These are phyloP conservation scores for Drosophila subobscura DNA, from an alignment of 1,140 invertebrate genomes.

Conservation along the genomic window DNA sequence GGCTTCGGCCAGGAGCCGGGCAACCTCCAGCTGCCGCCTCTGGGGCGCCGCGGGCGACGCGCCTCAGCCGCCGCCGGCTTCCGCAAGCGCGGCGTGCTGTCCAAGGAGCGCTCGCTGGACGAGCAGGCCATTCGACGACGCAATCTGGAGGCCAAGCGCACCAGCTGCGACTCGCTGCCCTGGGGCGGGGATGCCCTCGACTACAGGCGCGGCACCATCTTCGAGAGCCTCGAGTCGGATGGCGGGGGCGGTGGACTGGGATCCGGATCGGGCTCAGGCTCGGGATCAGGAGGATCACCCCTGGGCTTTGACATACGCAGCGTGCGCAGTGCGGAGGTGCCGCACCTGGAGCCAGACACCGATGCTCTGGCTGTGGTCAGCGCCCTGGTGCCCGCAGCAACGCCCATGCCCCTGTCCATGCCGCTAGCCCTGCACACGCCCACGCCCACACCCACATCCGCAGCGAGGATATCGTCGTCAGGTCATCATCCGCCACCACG, in stretches of 20 bases:
- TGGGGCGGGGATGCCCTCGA: constrained; percentile 78
- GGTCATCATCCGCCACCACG: constrained; percentile 24
- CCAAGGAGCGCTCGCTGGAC: constrained; percentile 81
- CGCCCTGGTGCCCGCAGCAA: constrained; percentile 38
- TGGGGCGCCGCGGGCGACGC: constrained; percentile 74
- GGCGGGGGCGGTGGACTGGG: constrained; percentile 17
- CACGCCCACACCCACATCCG: constrained; percentile 2
- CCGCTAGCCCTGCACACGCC: constrained; percentile 20
- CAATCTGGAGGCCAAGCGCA: constrained; percentile 80
- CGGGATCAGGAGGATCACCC: neutral
- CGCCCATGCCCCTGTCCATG: constrained; percentile 20
- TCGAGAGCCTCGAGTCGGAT: constrained; percentile 78
- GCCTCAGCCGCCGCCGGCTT: constrained; percentile 73
- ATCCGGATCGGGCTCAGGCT: constrained; percentile 1
- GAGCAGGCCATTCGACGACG: constrained; percentile 81
- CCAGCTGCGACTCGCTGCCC: constrained; percentile 81
- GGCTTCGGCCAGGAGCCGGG: constrained; percentile 27
- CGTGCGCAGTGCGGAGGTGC: constrained; percentile 73
- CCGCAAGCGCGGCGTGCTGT: constrained; percentile 78
- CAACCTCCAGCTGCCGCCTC: constrained; percentile 65
- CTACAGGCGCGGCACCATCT: constrained; percentile 76
- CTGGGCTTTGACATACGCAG: constrained; percentile 63
- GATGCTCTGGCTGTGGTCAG: constrained; percentile 60
- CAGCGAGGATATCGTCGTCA: neutral
- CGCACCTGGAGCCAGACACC: constrained; percentile 27